Percentiles rank a stretch among this genome's conserved stretches.
phyloP scores from a whole-genome alignment of 2,113 vertebrate genomes.

The Epinephelus fuscoguttatus region DNA sequence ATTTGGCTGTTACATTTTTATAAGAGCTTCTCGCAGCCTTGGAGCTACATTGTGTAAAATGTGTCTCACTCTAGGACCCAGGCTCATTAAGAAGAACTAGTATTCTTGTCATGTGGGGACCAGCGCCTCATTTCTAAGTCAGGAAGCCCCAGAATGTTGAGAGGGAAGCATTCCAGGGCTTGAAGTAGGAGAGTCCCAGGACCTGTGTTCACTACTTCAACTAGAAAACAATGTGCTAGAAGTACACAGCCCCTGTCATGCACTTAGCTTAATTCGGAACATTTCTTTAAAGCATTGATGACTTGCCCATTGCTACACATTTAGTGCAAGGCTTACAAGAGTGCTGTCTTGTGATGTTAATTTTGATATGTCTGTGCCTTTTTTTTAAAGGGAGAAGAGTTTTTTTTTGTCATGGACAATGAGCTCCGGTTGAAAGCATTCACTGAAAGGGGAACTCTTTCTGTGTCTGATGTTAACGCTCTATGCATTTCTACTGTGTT shows the following conservation, averaged over 20 bases:
- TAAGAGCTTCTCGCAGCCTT: constrained; percentile 58
- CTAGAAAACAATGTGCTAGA: constrained; percentile 48
- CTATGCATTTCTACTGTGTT: constrained; percentile 14
- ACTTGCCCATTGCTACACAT: constrained; percentile 46
- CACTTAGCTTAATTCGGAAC: constrained; percentile 51
- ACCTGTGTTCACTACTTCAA: constrained; percentile 66
- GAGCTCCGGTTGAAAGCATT: constrained; percentile 33
- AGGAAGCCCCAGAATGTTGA: constrained; percentile 56
- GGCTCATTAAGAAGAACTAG: constrained; percentile 69
- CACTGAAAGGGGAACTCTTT: constrained; percentile 18
- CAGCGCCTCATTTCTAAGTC: constrained; percentile 67
- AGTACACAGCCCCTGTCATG: constrained; percentile 38
- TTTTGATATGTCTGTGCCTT: constrained; percentile 41
- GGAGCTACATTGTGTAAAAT: constrained; percentile 65
- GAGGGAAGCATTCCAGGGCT: constrained; percentile 53
- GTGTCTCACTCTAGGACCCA: constrained; percentile 53
- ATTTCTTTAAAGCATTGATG: constrained; percentile 59
- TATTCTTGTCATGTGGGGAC: constrained; percentile 67
- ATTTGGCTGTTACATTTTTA: constrained; percentile 61
- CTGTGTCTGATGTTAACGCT: constrained; percentile 48
- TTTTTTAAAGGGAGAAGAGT: constrained; percentile 8
- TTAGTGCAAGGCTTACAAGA: constrained; percentile 33
- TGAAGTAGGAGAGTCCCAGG: constrained; percentile 74
- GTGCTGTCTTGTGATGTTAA: constrained; percentile 55
- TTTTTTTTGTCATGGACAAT: constrained; percentile 26